Evolutionary conservation across 2,888 invertebrate genomes (phyloP), one percentile per base, ranked within the genome.

Genomic region (Diplolepis rosae): DNA sequence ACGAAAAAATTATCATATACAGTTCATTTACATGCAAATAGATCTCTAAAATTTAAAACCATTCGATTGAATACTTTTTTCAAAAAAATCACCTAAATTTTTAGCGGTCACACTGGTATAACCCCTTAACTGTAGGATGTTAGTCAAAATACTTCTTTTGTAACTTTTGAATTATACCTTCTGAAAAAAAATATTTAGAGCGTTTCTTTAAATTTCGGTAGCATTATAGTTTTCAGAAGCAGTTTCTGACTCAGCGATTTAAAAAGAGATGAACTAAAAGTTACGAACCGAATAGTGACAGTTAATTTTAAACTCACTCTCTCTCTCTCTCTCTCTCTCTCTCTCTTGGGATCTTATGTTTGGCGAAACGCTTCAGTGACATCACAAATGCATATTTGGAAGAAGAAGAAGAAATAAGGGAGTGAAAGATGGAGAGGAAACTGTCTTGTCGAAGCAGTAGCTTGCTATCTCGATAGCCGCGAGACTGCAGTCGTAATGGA

Each of bases 401-500:
- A 30, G 35, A 48, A 51, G 48, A 35, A 22, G 30, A 35, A 22
- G 30, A 32, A 32, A 50, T 30, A 22, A 66, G 3, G 32, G 54
- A 77, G 70, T 45, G 74, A 73, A 67, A 72, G 72, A 77, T 70
- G 73, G 71, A 69, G 73, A 74, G 73, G 75, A 75, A 72, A 76
- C 68, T 73, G 52, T 73, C 45, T 69, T 76, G 73, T 72, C 74
- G 73, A 78, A 75, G 73, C 71, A 77, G 69, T 69, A 70, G 71
- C 51, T 61, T 65, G 71, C 56, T 73, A 76, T 77, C 65, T 70
- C 77, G 78, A 80, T 81, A 80, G 74, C 73, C 75, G 77, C 75
- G 79, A 77, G 79, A 79, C 79, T 79, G 76, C 71, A 78, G 76
- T 75, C 74, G 82, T 80, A 82, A 83, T 81, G 81, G 83, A 83